Evolutionary conservation across 2,888 invertebrate species (phyloP), one percentile per base, ranked within the genome.

Genomic region (Drosophila recens): DNA sequence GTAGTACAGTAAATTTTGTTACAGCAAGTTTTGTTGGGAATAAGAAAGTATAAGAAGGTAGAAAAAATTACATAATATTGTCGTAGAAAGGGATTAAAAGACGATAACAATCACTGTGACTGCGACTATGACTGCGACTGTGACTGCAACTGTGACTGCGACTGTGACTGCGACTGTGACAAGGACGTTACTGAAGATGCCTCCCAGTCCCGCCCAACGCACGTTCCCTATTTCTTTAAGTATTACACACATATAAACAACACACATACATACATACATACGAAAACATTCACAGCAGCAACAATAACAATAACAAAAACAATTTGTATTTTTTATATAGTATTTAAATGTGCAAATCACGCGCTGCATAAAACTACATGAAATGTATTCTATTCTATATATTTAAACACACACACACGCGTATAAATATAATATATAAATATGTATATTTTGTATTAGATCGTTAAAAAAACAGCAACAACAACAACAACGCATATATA

Each of bases 311-410:
- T 45, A 71, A 80, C 75, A 79, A 43, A 40, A 71, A 80, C 78
- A 83, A 82, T 67, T 74, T 83, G 86, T 86, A 83, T 88, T 86
- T 87, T 87, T 88, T 85, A 85, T 88, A 83, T 79, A 86, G 89
- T 88, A 84, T 84, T 86, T 88, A 75, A 72, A 68, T 63, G 65
- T 72, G 71, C 68, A 75, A 67, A 65, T 53, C 61, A 61, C 45
- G 62, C 54, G 59, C 64, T 62, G 68, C 67, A 68, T 53, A 40
- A 56, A 68, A 73, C 70, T 72, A 68, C 80, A 77, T 74, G 42
- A 86, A 75, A 80, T 84, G 80, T 80, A 88, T 84, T 80, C 64
- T 71, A 69, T 59, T 64, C 66, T 40, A 43, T 36, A 49, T 57
- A 36, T 42, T 42, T 38, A 13, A 45, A 17, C 51, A 54, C 51